These are phyloP conservation scores for Cryptus viduatorius DNA, from an alignment of 2,888 invertebrate species.

Conservation along the genomic window DNA sequence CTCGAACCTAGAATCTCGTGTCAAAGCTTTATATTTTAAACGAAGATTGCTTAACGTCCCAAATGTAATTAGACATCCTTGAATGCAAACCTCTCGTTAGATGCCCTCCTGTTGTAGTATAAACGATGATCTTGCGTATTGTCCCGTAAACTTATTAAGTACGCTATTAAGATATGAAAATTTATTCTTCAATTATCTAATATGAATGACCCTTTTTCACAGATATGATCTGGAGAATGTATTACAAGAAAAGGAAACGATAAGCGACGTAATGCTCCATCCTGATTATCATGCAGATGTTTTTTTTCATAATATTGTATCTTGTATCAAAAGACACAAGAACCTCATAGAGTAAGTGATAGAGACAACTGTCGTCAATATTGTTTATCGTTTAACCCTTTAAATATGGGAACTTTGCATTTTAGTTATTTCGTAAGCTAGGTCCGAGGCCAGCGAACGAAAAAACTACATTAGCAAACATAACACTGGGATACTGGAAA, in stretches of 20 bases:
- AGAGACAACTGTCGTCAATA: not conserved
- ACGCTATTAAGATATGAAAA: not conserved
- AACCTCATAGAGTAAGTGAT: conserved; percentile 8
- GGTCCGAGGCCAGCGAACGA: no score
- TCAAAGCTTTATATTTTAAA: no score
- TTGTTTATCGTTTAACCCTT: not conserved
- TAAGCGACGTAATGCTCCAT: not conserved
- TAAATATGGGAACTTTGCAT: not conserved
- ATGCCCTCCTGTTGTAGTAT: not conserved
- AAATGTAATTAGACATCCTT: no score
- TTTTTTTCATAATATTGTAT: conserved; percentile 10
- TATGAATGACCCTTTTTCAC: not conserved
- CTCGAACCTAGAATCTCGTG: no score
- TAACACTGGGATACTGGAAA: no score
- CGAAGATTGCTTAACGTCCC: no score
- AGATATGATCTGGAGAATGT: conserved; percentile 13
- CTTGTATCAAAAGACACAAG: conserved; percentile 27
- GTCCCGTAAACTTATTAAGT: not conserved
- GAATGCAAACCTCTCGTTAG: no score
- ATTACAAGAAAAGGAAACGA: not conserved
- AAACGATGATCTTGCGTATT: not conserved
- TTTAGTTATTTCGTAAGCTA: no score
- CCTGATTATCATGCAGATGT: not conserved
- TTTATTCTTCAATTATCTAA: not conserved
- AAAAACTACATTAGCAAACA: no score